phyloP scores from a whole-genome alignment of 2,113 vertebrate species.

The Boulengeromyrus knoepffleri region DNA sequence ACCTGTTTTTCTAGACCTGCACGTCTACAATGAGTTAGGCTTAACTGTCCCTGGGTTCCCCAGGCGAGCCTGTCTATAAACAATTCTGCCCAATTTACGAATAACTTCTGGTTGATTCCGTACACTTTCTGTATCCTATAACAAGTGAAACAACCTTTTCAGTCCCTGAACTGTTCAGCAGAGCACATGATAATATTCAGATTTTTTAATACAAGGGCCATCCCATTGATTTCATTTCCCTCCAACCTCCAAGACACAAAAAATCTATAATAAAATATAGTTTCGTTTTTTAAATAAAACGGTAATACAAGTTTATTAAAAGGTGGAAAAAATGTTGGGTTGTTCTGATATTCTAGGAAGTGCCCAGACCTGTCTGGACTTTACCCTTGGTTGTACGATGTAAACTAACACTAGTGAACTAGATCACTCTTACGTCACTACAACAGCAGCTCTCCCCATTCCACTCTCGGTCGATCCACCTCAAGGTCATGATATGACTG shows the following conservation, averaged over 20 bases:
- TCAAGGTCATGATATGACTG: background rate
- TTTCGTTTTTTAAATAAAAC: background rate
- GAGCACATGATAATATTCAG: background rate
- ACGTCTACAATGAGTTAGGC: background rate
- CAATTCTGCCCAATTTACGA: background rate
- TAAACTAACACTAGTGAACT: background rate
- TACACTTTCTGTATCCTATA: background rate
- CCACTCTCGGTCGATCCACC: background rate
- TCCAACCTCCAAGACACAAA: background rate
- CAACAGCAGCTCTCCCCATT: background rate
- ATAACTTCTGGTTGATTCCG: background rate
- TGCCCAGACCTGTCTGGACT: background rate
- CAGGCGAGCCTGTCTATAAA: background rate
- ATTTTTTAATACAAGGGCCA: background rate
- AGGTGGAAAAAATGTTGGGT: background rate
- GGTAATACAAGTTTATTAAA: background rate
- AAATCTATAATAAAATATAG: background rate
- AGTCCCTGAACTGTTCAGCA: background rate
- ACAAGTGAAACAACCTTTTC: background rate
- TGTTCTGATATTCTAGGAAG: background rate
- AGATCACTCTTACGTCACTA: background rate
- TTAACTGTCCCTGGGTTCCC: background rate
- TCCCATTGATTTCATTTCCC: background rate
- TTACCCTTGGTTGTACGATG: background rate
- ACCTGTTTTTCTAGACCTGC: background rate